These are phyloP conservation scores for Heliornis fulica DNA, from an alignment of 2,113 vertebrate species.

Conservation along the genomic window DNA sequence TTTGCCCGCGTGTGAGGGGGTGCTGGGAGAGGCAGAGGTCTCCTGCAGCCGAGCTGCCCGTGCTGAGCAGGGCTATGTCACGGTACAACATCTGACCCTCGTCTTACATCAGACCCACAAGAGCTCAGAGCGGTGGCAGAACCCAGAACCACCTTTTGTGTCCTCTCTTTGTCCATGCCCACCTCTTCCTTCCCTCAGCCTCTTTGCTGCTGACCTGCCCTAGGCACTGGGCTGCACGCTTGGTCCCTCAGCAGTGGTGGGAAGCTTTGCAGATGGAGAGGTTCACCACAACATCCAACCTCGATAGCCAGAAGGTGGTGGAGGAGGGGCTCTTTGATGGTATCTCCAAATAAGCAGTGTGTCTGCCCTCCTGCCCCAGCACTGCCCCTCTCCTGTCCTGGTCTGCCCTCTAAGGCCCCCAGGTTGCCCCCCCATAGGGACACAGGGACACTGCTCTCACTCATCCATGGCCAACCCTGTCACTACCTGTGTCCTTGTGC, in stretches of 20 bases:
- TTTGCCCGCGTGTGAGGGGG: no score
- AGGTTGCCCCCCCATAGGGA: not conserved
- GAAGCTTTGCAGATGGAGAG: not conserved
- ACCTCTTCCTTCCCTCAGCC: not conserved
- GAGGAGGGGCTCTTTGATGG: not conserved
- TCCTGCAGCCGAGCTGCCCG: accelerated
- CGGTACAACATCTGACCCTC: accelerated
- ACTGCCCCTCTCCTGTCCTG: not conserved
- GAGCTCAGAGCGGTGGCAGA: not conserved
- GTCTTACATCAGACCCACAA: not conserved
- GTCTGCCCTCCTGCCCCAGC: not conserved
- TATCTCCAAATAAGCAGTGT: not conserved
- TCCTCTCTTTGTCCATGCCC: not conserved
- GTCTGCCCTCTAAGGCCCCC: accelerated
- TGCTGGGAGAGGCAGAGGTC: not conserved
- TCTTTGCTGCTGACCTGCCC: not conserved
- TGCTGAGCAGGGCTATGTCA: not conserved
- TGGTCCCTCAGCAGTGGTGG: not conserved
- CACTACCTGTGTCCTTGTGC: not conserved
- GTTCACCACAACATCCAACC: not conserved
- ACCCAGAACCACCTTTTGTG: accelerated
- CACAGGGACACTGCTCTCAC: not conserved
- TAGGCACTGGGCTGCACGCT: accelerated
- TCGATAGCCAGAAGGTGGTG: not conserved
- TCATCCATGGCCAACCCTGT: not conserved